Evolutionary conservation across 2,797 vertebrate genomes (phyloP), one percentile per base, ranked within the genome.

Genomic region (Bryconaethiops microstoma): DNA sequence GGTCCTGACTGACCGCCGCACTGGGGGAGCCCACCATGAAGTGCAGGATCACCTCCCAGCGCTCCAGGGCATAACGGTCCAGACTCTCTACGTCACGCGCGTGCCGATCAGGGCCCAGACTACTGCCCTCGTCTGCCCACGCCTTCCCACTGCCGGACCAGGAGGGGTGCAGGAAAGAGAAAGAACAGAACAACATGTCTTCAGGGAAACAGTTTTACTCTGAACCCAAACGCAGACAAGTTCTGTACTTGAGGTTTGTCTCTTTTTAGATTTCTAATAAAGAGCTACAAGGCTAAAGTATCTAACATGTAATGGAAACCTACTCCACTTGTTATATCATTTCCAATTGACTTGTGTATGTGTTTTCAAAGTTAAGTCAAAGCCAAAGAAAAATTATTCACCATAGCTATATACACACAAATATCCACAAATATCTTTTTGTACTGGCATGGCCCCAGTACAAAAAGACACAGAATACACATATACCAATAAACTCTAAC

Each of bases 1-100:
- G 90, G 82, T 98, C 97, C 88, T 97, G 96, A 82, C 97, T 98
- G 79, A 98, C 96, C 0, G 96, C 96, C 0, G 97, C 96, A 1
- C 94, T 95, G 5, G 96, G 96, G 0, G 96, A 97, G 5, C 97
- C 97, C 90, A 98, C 97, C 97, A 98, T 98, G 85, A 98, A 98
- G 76, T 98, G 96, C 63, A 98, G 89, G 79, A 98, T 96, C 70
- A 98, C 96, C 94, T 97, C 96, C 97, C 96, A 98, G 76, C 97
- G 95, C 84, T 97, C 96, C 88, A 96, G 92, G 0, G 97, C 97
- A 0, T 97, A 98, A 80, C 94, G 95, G 90, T 97, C 96, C 6
- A 98, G 92, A 0, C 96, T 96, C 4, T 93, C 93, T 1, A 98
- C 95, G 62, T 97, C 96, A 50, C 96, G 92, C 0, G 95, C 95